Evolutionary conservation across 2,888 invertebrate species (phyloP), one percentile per base, ranked within the genome.

Genomic region (Acholoe squamosa): DNA sequence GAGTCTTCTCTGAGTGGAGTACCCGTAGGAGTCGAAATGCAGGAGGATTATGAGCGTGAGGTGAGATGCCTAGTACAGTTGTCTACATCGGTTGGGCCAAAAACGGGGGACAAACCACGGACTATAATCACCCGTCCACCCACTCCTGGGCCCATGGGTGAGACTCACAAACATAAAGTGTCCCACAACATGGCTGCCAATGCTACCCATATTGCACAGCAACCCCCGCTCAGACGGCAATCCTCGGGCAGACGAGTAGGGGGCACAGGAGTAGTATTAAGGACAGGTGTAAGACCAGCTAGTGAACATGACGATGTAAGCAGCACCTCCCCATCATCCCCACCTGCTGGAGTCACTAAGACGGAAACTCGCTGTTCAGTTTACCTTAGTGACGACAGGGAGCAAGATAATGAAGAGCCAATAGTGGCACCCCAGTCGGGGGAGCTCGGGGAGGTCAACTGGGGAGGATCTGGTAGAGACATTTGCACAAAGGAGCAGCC

Each of bases 301-400:
- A 10, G 43, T 43, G 43, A 43, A 10, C 43, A 43, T 7, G 61
- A 61, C 61, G 61, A 61, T 14, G 3, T 61, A 19, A 61, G 61
- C n/a, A 61, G n/a, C 61, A n/a, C 28, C 14, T 71, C 71, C 28
- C 28, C 25, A 0, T 16, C 33, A 34, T 16, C 80, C 16, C 43
- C 80, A 1, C 43, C 80, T 5, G 25, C 34, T 1, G 80, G 80
- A 0, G 43, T 80, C 34, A 80, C 80, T 22, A 33, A 80, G 43
- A 80, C 80, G 5, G 34, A 80, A n/a, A 80, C 80, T 16, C 80
- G 80, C 80, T 80, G 80, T 19, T 80, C 80, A 0, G 80, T 80
- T 33, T 80, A 80, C 43, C 33, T 80, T 0, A 25, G 22, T 19
- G 80, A 80, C 34, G 43, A 80, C 43, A 25, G 43, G 34, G 80